Evolutionary conservation across 2,113 vertebrate species (phyloP).

Genomic region (Brachirus orientalis): DNA sequence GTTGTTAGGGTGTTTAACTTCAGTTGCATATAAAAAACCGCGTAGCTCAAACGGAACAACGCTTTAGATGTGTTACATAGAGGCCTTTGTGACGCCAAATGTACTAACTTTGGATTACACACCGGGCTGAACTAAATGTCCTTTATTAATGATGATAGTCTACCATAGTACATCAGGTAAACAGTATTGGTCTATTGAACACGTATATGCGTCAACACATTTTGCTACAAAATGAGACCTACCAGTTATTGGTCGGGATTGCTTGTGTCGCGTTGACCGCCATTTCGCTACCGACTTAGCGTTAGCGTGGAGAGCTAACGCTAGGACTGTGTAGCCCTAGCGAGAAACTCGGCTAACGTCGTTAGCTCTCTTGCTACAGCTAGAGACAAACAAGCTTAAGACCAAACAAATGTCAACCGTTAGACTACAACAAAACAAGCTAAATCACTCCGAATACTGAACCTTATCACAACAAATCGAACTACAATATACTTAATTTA

Average conservation of each 20-base stretch:
- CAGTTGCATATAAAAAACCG: too few species aligned
- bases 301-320: conserved; percentile 48
- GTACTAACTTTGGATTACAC: conserved; percentile 22
- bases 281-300: conserved; percentile 74
- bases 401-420: background rate
- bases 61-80: background rate
- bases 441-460: background rate
- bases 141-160: background rate
- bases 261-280: conserved; percentile 81
- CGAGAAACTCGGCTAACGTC: conserved; percentile 31
- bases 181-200: too few species aligned
- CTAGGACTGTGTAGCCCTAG: conserved; percentile 2
- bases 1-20: too few species aligned
- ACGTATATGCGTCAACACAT: accelerated
- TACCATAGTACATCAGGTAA: background rate
- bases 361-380: conserved; percentile 21
- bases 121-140: background rate
- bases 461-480: background rate
- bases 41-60: too few species aligned
- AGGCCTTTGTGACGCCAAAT: conserved; percentile 18
- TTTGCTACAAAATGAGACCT: conserved; percentile 10
- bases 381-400: conserved; percentile 59
- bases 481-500: background rate
- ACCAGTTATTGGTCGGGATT: conserved; percentile 77
- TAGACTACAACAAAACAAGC: background rate